Evolutionary conservation across 2,113 vertebrate genomes (phyloP).

Genomic region (Tauraco erythrolophus): DNA sequence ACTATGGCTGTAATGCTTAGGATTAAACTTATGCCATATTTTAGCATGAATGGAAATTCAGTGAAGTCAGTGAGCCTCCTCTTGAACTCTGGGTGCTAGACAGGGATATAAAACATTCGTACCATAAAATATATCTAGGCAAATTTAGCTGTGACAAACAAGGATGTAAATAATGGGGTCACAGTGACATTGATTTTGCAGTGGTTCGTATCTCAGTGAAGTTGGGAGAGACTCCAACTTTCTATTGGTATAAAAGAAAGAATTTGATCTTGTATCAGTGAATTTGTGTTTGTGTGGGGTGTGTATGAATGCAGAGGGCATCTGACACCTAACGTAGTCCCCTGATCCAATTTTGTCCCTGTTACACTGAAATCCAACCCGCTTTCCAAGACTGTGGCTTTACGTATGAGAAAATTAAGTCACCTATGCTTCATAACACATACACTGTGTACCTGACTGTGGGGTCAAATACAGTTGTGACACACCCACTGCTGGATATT

Average conservation of each 20-base stretch:
- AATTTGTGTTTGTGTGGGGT: not conserved
- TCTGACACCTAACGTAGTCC: not conserved
- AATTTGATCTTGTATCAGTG: not conserved
- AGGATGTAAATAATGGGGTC: not conserved
- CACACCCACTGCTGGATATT: not conserved
- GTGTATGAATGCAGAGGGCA: not conserved
- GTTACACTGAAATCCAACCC: not conserved
- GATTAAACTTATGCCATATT: not conserved
- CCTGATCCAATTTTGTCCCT: not conserved
- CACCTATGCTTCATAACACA: not conserved
- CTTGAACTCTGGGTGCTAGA: not conserved
- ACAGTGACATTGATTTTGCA: not conserved
- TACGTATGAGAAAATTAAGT: not conserved
- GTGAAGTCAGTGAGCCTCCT: not conserved
- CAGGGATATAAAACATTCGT: not conserved
- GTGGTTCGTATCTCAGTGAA: not conserved
- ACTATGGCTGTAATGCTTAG: not conserved
- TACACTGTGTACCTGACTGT: not conserved
- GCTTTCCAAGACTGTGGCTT: not conserved
- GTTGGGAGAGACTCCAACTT: not conserved
- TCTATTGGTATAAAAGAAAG: not conserved
- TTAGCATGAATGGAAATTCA: not conserved
- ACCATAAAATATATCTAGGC: not conserved
- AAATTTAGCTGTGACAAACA: not conserved
- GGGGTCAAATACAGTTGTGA: not conserved